Evolutionary conservation across 1,140 invertebrate genomes (phyloP).

Genomic region (Psilanteris sp.): DNA sequence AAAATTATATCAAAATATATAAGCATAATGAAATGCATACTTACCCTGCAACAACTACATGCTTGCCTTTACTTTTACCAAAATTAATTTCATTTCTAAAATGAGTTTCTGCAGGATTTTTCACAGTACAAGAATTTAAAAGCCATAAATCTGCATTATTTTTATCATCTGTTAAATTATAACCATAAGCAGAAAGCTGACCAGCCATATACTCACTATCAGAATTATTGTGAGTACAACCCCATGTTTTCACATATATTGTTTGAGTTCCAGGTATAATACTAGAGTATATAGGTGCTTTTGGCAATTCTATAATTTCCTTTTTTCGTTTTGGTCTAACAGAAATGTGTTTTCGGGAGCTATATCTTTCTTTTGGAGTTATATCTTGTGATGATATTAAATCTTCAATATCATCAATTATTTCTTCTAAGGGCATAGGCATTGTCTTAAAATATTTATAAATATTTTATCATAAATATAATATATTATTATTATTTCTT

Average conservation of each 20-base stretch:
- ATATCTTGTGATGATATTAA: slow-evolving; percentile 88
- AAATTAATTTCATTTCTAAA: slow-evolving; percentile 95
- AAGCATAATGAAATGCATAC: not conserved
- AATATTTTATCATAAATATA: no score
- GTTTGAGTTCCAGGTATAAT: slow-evolving; percentile 92
- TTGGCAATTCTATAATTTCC: slow-evolving; percentile 55
- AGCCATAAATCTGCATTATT: slow-evolving; percentile 94
- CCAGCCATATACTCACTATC: slow-evolving; percentile 99
- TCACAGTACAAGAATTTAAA: slow-evolving; percentile 98
- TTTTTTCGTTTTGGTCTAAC: slow-evolving; percentile 81
- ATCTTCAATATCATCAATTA: slow-evolving; percentile 90
- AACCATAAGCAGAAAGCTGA: slow-evolving; percentile 92
- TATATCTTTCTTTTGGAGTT: slow-evolving; percentile 86
- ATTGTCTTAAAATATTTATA: slow-evolving; percentile 68
- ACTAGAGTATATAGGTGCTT: slow-evolving; percentile 64
- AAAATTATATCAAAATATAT: no score
- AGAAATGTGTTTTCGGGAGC: slow-evolving; percentile 84
- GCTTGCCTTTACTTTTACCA: slow-evolving; percentile 88
- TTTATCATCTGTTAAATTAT: slow-evolving; percentile 91
- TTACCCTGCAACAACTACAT: slow-evolving; percentile 95
- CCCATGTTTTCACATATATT: slow-evolving; percentile 98
- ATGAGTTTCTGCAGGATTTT: slow-evolving; percentile 97
- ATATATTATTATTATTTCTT: no score
- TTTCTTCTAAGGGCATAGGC: slow-evolving; percentile 82
- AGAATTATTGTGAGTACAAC: slow-evolving; percentile 97